Conservation (phyloP, 2,797 vertebrate species). For the Crocodylus rhombifer region DNA sequence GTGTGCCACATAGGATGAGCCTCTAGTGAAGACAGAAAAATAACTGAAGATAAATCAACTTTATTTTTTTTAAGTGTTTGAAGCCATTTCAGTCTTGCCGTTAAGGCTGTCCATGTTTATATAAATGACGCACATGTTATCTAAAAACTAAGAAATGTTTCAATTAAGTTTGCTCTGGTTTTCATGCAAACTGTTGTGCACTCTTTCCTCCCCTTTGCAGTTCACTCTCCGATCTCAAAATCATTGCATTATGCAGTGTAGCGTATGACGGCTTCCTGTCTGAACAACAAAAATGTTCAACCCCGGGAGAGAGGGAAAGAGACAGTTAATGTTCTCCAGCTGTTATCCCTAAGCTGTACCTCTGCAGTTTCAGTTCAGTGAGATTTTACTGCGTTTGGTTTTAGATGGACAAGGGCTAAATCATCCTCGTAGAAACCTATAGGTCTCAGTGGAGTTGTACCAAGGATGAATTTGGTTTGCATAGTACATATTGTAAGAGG, state of each 20-base stretch:
- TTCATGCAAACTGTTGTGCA: not conserved
- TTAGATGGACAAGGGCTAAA: slow-evolving; percentile 67
- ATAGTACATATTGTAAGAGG: slow-evolving; percentile 24
- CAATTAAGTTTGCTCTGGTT: no score
- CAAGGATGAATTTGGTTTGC: slow-evolving; percentile 37
- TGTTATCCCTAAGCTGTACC: slow-evolving; percentile 81
- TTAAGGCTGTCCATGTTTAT: no score
- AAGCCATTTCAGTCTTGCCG: not conserved
- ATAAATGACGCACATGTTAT: no score
- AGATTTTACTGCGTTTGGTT: slow-evolving; percentile 74
- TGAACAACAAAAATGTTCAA: slow-evolving; percentile 78
- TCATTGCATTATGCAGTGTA: slow-evolving; percentile 67
- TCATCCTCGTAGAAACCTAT: slow-evolving; percentile 35
- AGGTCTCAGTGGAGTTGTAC: slow-evolving; percentile 37
- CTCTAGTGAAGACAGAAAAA: not conserved
- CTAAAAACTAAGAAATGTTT: no score
- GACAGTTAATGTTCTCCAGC: slow-evolving; percentile 86
- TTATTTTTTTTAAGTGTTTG: not conserved
- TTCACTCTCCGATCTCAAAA: slow-evolving; percentile 63
- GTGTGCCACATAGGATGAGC: not conserved
- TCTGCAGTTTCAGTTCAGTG: slow-evolving; percentile 80
- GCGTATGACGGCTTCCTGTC: slow-evolving; percentile 84
- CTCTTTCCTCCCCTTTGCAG: slow-evolving; percentile 52
- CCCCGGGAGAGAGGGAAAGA: slow-evolving; percentile 76
- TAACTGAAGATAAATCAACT: not conserved